Base-by-base conservation (phyloP, 2,888 invertebrate species). In the Laothoe populi region DNA sequence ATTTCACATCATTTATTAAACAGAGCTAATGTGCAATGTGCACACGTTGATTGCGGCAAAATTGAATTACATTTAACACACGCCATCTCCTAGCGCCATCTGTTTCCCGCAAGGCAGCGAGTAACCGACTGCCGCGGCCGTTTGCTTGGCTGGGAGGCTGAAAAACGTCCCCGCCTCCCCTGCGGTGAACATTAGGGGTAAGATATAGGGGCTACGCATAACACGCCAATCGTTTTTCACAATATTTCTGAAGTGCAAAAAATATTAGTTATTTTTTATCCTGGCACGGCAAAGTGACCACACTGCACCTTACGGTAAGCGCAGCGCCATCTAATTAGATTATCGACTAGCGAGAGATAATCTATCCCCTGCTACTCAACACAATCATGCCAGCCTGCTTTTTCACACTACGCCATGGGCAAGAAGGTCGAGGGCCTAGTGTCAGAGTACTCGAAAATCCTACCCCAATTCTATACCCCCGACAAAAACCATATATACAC, bases 1-100 rank as follows among this genome's bases (percentile, higher is more conserved):
- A 69, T 64, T 65, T 73, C 70, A 79, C 73, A 75, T 76, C 67
- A 74, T 71, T 74, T 70, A 44, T 64, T 66, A 67, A 59, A 63
- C 60, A 61, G 59, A 61, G 65, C 44, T 35, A 62, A 53, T 67
- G 68, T 68, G 75, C 77, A 74, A 63, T 69, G 70, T 75, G 78
- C 77, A 76, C 68, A 66, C 66, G 64, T 46, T 60, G 67, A 65
- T 66, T 67, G 68, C 68, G 70, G 66, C 67, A 65, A 66, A 45
- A 23, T 61, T 48, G 53, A 57, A 42, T 59, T 49, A 60, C 57
- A 59, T 68, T 63, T 66, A 61, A 61, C 49, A 49, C 58, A 61
- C 61, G 66, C 61, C 67, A 65, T 67, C 13, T 57, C 66, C 65
- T 57, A 61, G 65, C 64, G 62, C 71, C 66, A 62, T 62, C 66